A percentile compares a stretch with the other conserved stretches of the same genome.
Conservation (phyloP, 1,140 invertebrate species). For the Anoplolepis gracilipes region DNA sequence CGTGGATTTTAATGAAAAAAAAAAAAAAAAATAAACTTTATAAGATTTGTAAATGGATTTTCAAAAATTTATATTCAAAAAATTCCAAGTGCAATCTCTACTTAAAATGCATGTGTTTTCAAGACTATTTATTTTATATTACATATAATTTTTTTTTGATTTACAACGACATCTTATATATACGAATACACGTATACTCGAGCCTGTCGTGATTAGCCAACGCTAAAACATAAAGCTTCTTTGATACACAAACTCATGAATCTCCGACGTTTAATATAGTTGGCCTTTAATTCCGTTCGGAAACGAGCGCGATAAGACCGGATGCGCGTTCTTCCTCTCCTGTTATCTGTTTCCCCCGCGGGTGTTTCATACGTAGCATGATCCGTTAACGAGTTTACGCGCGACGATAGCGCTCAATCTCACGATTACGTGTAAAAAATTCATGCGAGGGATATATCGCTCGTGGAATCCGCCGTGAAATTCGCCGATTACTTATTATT, state of each 20-base stretch:
- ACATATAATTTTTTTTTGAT: too few relatives aligned
- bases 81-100: too few relatives aligned
- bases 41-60: too few relatives aligned
- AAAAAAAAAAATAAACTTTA: too few relatives aligned
- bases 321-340: slow-evolving; percentile 62
- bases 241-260: slow-evolving; percentile 37
- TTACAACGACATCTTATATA: too few relatives aligned
- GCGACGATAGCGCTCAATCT: slow-evolving; percentile 19
- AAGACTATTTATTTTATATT: too few relatives aligned
- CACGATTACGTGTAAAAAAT: not conserved
- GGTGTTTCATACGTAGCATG: slow-evolving; percentile 46
- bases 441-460: not conserved
- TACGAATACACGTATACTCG: not conserved
- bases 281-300: slow-evolving; percentile 60
- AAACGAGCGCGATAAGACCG: slow-evolving; percentile 70
- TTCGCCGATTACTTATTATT: not conserved
- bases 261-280: slow-evolving; percentile 63
- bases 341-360: slow-evolving; percentile 40
- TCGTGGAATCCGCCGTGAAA: slow-evolving; percentile 17
- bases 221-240: slow-evolving; percentile 53
- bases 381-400: slow-evolving; percentile 52
- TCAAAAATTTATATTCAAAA: too few relatives aligned
- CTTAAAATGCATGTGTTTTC: too few relatives aligned
- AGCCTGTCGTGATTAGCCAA: slow-evolving; percentile 12
- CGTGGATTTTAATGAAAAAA: too few relatives aligned